Evolutionary conservation across 2,888 invertebrate species (phyloP).

Genomic region (Morpho deidamia): DNA sequence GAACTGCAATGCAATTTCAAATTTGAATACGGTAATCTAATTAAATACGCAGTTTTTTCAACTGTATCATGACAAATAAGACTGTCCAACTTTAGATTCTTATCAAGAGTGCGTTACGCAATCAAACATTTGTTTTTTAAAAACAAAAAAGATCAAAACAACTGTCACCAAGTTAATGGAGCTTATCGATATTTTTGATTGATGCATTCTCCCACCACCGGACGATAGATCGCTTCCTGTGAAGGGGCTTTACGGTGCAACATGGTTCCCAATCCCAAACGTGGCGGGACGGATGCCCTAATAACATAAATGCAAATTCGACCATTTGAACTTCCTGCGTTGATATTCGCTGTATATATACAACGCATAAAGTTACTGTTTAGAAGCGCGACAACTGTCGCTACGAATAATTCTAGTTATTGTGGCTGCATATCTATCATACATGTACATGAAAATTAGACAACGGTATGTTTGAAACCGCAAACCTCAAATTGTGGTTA

Average conservation of each 20-base stretch:
- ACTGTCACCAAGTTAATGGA: not conserved
- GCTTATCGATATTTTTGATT: slow-evolving; percentile 11
- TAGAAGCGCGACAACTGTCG: not conserved
- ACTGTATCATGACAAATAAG: too few relatives aligned
- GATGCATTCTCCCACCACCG: slow-evolving; percentile 16
- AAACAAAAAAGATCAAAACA: not conserved
- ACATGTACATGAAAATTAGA: too few relatives aligned
- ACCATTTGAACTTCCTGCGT: slow-evolving; percentile 60
- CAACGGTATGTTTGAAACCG: too few relatives aligned
- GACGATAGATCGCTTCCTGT: slow-evolving; percentile 21
- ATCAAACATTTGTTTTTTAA: not conserved
- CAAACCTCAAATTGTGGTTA: too few relatives aligned
- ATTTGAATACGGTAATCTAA: too few relatives aligned
- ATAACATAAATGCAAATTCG: slow-evolving; percentile 73
- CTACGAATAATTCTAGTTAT: not conserved
- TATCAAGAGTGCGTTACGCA: too few relatives aligned
- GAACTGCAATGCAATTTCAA: too few relatives aligned
- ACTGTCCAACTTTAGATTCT: too few relatives aligned
- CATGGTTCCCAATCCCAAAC: slow-evolving; percentile 22
- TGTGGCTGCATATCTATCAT: not conserved
- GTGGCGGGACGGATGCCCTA: slow-evolving; percentile 51
- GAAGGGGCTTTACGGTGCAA: slow-evolving; percentile 17
- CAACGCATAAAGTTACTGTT: not conserved
- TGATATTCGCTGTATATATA: slow-evolving; percentile 16
- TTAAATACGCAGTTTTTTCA: too few relatives aligned